Evolutionary conservation across 2,797 vertebrate genomes (phyloP).

Genomic region (Poliocrania exsul): DNA sequence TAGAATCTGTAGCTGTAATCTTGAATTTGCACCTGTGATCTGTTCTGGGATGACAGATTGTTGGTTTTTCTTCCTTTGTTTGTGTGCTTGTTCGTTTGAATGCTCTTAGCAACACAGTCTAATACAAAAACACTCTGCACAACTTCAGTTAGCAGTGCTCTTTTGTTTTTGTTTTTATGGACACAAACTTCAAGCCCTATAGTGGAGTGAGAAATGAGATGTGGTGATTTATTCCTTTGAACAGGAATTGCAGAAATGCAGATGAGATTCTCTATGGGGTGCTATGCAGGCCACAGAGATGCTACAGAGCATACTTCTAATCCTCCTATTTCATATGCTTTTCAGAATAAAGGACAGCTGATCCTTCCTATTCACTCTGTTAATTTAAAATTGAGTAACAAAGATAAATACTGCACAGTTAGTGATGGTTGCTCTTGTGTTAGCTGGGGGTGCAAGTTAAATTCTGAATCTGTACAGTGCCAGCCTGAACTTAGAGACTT

Average conservation of each 20-base stretch:
- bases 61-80: not conserved
- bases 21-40: not conserved
- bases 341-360: not conserved
- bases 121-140: not conserved
- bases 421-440: not conserved
- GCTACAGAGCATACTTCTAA: not conserved
- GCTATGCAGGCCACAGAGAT: not conserved
- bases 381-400: not conserved
- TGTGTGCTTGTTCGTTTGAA: not conserved
- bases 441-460: not conserved
- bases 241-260: not conserved
- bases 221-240: not conserved
- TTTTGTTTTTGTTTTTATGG: not conserved
- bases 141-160: not conserved
- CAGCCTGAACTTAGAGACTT: not conserved
- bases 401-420: not conserved
- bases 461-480: not conserved
- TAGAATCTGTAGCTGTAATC: not conserved
- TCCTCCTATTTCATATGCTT: not conserved
- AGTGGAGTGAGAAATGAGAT: not conserved
- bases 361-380: not conserved
- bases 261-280: not conserved
- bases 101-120: not conserved
- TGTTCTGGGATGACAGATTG: not conserved
- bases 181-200: not conserved